A percentile compares a stretch with the other conserved stretches of the same genome.
Evolutionary conservation across 2,888 invertebrate genomes (phyloP).

Genomic region (Erynnis tages): DNA sequence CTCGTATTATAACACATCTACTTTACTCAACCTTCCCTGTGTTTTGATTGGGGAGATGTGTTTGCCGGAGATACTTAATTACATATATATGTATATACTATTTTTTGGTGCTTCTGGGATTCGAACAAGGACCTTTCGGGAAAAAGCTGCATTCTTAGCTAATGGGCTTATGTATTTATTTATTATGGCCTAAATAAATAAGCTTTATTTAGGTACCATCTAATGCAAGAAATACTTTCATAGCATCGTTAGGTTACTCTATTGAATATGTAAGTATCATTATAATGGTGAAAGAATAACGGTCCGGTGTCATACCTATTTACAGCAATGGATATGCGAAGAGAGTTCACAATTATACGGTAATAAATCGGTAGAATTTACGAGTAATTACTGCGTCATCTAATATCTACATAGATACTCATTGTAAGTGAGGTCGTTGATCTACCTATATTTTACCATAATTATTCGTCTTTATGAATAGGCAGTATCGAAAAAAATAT

Average conservation of each 20-base stretch:
- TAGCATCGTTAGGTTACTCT: slow-evolving; percentile 6
- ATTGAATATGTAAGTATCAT: slow-evolving; percentile 23
- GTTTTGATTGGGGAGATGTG: too few species aligned
- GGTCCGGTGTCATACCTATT: slow-evolving; percentile 40
- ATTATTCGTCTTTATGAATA: not conserved
- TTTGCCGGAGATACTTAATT: too few species aligned
- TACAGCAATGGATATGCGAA: slow-evolving; percentile 38
- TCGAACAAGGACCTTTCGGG: too few species aligned
- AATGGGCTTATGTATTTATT: too few species aligned
- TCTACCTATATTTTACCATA: slow-evolving; percentile 6
- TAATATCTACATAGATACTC: slow-evolving; percentile 3
- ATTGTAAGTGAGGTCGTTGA: slow-evolving; percentile 8
- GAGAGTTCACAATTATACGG: slow-evolving; percentile 50
- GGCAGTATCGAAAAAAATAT: not conserved
- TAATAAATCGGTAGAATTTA: slow-evolving; percentile 37
- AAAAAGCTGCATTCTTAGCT: too few species aligned
- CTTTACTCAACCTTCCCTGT: too few species aligned
- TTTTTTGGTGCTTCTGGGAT: too few species aligned
- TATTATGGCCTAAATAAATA: too few species aligned
- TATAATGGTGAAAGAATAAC: slow-evolving; percentile 39
- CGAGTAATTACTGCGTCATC: slow-evolving; percentile 18
- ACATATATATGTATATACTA: too few species aligned
- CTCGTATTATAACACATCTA: too few species aligned
- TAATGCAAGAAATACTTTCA: not conserved
- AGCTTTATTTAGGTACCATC: not conserved